phyloP scores from a whole-genome alignment of 2,797 vertebrate species.

The Channa striata region DNA sequence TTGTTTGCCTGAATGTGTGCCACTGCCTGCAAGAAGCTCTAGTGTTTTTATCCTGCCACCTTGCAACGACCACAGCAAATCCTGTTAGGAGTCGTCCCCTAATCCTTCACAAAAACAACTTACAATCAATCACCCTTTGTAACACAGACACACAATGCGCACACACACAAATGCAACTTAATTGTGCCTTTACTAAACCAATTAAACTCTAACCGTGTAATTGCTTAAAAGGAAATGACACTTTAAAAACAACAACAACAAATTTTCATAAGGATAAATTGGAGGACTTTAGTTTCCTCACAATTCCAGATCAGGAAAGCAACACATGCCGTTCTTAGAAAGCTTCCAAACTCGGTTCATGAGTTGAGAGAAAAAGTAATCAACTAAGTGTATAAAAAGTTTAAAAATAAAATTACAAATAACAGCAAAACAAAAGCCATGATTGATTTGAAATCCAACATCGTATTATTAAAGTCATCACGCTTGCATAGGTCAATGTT shows the following conservation, averaged over 20 bases:
- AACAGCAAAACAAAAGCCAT: too few species aligned
- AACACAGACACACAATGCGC: not conserved
- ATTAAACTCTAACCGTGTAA: not conserved
- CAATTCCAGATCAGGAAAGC: slow-evolving; percentile 1
- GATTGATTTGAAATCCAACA: too few species aligned
- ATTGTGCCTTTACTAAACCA: slow-evolving; percentile 5
- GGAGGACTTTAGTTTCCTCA: not conserved
- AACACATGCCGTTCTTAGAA: not conserved
- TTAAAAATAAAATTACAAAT: too few species aligned
- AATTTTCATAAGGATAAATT: not conserved
- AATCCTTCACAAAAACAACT: slow-evolving; percentile 35
- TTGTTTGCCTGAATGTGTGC: not conserved
- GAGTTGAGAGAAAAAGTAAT: too few species aligned
- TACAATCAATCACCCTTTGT: not conserved
- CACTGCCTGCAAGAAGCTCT: slow-evolving; percentile 43
- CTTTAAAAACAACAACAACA: not conserved
- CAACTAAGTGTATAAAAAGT: too few species aligned
- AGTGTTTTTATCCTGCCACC: slow-evolving; percentile 59
- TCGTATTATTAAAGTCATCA: too few species aligned
- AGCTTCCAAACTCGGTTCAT: not conserved
- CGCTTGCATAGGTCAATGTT: too few species aligned
- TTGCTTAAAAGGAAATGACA: not conserved
- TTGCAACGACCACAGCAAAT: slow-evolving; percentile 71
- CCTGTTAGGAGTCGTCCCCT: slow-evolving; percentile 67
- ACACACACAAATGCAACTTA: slow-evolving; percentile 8